Conservation (phyloP, 1,140 invertebrate genomes). For the Pseudomyrmex concolor region DNA sequence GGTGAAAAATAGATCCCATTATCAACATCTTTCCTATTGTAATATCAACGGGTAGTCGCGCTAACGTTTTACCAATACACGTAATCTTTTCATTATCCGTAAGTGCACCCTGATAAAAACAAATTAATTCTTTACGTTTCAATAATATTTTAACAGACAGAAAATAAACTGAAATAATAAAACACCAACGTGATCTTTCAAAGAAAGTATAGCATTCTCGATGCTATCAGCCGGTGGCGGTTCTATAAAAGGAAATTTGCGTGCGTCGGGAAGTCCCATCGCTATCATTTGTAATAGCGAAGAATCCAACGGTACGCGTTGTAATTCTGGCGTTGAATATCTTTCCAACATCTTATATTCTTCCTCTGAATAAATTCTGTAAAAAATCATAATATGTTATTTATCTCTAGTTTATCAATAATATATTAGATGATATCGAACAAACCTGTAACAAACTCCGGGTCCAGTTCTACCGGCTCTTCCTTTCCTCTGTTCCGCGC, state of each 20-base stretch:
- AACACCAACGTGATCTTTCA: slow-evolving; percentile 93
- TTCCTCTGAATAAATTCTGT: slow-evolving; percentile 94
- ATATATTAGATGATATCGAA: too few species aligned
- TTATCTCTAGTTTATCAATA: slow-evolving; percentile 59
- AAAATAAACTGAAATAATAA: slow-evolving; percentile 43
- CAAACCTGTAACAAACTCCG: slow-evolving; percentile 86
- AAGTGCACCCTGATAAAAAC: slow-evolving; percentile 90
- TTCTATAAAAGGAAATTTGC: slow-evolving; percentile 98
- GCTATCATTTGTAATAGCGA: slow-evolving; percentile 97
- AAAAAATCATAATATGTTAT: slow-evolving; percentile 76
- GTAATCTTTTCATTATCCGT: slow-evolving; percentile 95
- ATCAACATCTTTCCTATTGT: slow-evolving; percentile 98
- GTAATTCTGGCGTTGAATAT: slow-evolving; percentile 95
- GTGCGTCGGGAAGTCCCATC: slow-evolving; percentile 95
- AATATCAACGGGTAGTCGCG: slow-evolving; percentile 97
- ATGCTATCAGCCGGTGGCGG: slow-evolving; percentile 92
- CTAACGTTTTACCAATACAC: slow-evolving; percentile 93
- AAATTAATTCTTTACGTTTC: not conserved
- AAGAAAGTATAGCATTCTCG: slow-evolving; percentile 93
- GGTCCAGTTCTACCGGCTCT: slow-evolving; percentile 93
- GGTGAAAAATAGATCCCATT: slow-evolving; percentile 95
- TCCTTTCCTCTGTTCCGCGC: slow-evolving; percentile 98
- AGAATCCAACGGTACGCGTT: slow-evolving; percentile 96
- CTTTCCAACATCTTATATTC: slow-evolving; percentile 92
- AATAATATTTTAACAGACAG: slow-evolving; percentile 41